Evolutionary conservation across 2,888 invertebrate genomes (phyloP), one percentile per base, ranked within the genome.

Genomic region (Eupithecia centaureata): DNA sequence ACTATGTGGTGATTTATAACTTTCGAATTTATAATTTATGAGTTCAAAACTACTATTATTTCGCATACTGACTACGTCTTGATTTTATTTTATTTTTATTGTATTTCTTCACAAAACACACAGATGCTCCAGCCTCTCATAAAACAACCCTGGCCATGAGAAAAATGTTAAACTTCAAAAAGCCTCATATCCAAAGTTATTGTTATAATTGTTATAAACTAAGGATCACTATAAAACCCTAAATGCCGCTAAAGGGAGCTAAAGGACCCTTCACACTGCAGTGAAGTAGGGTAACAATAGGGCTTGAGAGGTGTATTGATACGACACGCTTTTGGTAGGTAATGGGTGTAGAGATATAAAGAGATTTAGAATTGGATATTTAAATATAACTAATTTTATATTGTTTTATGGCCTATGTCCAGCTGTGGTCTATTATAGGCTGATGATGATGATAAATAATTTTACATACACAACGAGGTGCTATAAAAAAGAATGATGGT

Each of bases 261-360:
- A 60, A 65, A 65, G 68, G 64, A 58, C 61, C 64, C 63, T 22
- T 32, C 61, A 65, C 69, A 65, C 58, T 32, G 47, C 47, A 67
- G 70, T 69, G 74, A 76, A 73, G 74, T 68, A 65, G 57, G 70
- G 52, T 30, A 64, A 70, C 71, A 72, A 69, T 67, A 66, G 64
- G 47, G 47, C 62, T 70, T 65, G 72, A 75, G 75, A 64, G 72
- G 71, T 69, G 72, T 76, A 76, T 74, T 73, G 73, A 72, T 73
- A 72, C 65, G 76, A 63, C 76, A 73, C 75, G 75, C 72, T 75
- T 54, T 28, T 5, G 35, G 27, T 13, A 52, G 62, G 59, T 60
- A 61, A 66, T 69, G 15, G 10, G 12, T 13, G 61, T 63, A 66
- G 69, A 66, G 63, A 3, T 69, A 33, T 0, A 15, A 58, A 61